These are phyloP conservation scores for Cynopterus sphinx DNA, from an alignment of 2,797 vertebrate genomes.

Conservation along the genomic window DNA sequence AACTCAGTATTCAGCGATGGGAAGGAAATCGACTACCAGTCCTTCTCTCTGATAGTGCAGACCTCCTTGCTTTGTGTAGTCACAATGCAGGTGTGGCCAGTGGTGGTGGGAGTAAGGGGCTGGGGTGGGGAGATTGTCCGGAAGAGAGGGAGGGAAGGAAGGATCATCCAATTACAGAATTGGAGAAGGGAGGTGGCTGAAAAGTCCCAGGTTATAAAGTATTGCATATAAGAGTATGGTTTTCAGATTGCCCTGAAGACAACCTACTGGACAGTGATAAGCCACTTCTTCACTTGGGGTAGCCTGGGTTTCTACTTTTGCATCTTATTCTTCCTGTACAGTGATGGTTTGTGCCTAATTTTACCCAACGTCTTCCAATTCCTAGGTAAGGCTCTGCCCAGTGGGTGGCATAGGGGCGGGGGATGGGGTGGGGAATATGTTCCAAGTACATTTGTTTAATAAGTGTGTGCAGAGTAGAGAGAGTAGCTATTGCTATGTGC, in stretches of 20 bases:
- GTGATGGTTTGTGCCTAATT: constrained; percentile 93
- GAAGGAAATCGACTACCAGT: constrained; percentile 95
- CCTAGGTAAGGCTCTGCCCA: constrained; percentile 88
- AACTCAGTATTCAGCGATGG: constrained; percentile 92
- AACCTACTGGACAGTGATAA: constrained; percentile 94
- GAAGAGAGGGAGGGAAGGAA: background rate
- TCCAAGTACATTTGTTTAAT: background rate
- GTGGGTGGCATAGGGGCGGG: background rate
- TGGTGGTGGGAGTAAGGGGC: background rate
- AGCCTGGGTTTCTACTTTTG: constrained; percentile 95
- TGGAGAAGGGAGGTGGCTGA: background rate
- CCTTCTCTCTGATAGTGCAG: constrained; percentile 93
- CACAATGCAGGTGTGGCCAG: constrained; percentile 88
- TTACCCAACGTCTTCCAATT: constrained; percentile 93
- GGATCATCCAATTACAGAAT: background rate
- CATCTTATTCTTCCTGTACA: constrained; percentile 94
- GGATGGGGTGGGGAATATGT: background rate
- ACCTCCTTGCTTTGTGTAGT: constrained; percentile 92
- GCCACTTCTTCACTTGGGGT: constrained; percentile 96
- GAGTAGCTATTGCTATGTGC: constrained; percentile 1
- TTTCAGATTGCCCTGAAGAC: constrained; percentile 93
- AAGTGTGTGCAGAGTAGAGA: background rate
- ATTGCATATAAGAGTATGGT: constrained; percentile 26
- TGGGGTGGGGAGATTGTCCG: background rate
- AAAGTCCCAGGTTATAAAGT: background rate